Evolutionary conservation across 2,797 vertebrate genomes (phyloP), one percentile per base, ranked within the genome.

Genomic region (Sebastes trivittatus): DNA sequence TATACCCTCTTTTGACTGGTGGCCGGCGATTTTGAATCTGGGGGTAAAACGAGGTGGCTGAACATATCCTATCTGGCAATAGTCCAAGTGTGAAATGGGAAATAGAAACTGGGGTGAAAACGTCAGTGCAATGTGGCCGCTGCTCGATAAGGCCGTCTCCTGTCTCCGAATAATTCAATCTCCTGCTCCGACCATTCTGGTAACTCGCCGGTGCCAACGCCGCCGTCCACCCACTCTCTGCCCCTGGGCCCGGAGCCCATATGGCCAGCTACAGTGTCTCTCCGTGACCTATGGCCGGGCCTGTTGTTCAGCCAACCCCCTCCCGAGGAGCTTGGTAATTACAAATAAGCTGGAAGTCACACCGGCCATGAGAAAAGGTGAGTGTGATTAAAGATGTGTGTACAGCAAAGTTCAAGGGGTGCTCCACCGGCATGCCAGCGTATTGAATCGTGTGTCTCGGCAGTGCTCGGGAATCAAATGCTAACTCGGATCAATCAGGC

Each of bases 71-170:
- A 93, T 91, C 92, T 89, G 90, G 82, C 88, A 64, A 81, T 64
- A 90, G 90, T 77, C 89, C 88, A 87, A 85, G 86, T 94, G 92
- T 95, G 93, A 93, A 93, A 95, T 93, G 83, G 92, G 89, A 92
- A 93, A 93, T 80, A 91, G 88, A 91, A 93, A 88, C 77, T 61
- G 75, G 89, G 92, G 83, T 81, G 86, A 84, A 78, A 87, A 87
- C 75, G 75, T 88, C 81, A n/a, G 80, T 25, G 86, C 87, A 81
- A 92, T 87, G 91, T 90, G 91, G 85, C 81, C 16, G 29, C 76
- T 10, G 87, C 90, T 91, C 81, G 92, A 94, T 94, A 93, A 94
- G 89, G 74, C 82, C n/a, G 82, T 85, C 83, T 79, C 76, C 81
- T 78, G 85, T 76, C 83, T 82, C 70, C 34, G 11, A 88, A 90